Conservation (phyloP, 2,113 vertebrate genomes). For the Leptocoma aspasia region DNA sequence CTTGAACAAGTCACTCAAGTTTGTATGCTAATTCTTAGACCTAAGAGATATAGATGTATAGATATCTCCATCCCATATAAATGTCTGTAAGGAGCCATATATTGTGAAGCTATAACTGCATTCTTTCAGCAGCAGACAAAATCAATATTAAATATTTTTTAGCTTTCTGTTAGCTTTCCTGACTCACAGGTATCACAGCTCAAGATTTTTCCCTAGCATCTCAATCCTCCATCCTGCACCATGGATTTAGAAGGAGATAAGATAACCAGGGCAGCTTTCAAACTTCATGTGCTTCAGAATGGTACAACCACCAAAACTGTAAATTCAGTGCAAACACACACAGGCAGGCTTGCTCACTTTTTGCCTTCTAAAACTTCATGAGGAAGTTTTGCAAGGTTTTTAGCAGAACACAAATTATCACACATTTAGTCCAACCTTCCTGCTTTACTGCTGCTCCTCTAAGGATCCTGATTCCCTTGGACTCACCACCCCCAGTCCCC, state of each 20-base stretch:
- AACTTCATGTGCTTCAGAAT: neutral
- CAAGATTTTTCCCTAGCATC: neutral
- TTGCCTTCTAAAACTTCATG: neutral
- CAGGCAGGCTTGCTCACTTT: fast-evolving
- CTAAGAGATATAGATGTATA: neutral
- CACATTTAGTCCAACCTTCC: neutral
- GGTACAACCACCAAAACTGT: neutral
- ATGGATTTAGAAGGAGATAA: neutral
- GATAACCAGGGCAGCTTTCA: neutral
- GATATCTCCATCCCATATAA: neutral
- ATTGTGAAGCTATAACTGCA: neutral
- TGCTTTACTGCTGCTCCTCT: fast-evolving
- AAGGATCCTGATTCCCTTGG: neutral
- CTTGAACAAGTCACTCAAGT: neutral
- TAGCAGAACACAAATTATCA: neutral
- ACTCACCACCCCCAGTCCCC: neutral
- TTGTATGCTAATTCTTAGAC: neutral
- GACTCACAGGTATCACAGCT: neutral
- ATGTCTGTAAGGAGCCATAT: neutral
- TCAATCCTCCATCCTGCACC: neutral
- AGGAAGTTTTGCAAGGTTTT: neutral
- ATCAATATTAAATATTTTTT: neutral
- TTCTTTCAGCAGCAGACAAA: neutral
- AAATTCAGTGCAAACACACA: neutral
- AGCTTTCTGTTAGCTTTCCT: neutral